Percentiles rank a stretch among this genome's conserved stretches.
phyloP scores from a whole-genome alignment of 2,888 invertebrate genomes.

The Drosophila lacicola region DNA sequence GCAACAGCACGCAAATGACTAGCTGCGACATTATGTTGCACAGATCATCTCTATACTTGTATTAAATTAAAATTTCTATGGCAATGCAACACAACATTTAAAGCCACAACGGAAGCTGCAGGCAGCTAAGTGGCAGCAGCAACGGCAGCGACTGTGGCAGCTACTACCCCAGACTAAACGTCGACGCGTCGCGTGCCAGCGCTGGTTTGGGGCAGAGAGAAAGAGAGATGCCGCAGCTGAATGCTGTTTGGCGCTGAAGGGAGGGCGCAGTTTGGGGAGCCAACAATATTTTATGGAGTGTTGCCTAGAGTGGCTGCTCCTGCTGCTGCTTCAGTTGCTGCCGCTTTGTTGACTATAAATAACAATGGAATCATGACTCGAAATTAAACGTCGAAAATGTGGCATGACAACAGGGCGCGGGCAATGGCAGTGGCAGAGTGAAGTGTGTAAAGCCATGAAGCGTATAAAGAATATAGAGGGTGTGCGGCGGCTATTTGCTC shows the following conservation, averaged over 20 bases:
- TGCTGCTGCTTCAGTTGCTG: slow-evolving; percentile 39
- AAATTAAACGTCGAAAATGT: slow-evolving; percentile 75
- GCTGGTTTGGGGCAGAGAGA: slow-evolving; percentile 13
- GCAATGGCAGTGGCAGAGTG: neutral
- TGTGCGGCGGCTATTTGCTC: slow-evolving; percentile 42
- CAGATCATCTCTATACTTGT: slow-evolving; percentile 18
- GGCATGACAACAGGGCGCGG: slow-evolving; percentile 19
- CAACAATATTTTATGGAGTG: slow-evolving; percentile 77
- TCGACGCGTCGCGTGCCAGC: slow-evolving; percentile 63
- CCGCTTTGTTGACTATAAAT: slow-evolving; percentile 77
- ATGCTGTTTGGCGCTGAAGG: neutral
- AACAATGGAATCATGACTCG: slow-evolving; percentile 80
- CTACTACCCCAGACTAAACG: slow-evolving; percentile 58
- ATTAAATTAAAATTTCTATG: slow-evolving; percentile 47
- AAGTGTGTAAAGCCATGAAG: neutral
- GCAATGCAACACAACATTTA: slow-evolving; percentile 24
- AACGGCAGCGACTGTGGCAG: slow-evolving; percentile 8
- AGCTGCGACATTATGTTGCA: slow-evolving; percentile 26
- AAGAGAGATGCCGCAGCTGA: slow-evolving; percentile 23
- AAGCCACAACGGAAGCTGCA: slow-evolving; percentile 39
- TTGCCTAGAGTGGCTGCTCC: slow-evolving; percentile 70
- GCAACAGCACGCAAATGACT: slow-evolving; percentile 33
- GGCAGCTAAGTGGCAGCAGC: slow-evolving; percentile 56
- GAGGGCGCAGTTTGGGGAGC: slow-evolving; percentile 5
- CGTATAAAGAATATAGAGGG: neutral